Evolutionary conservation across 2,888 invertebrate species (phyloP).

Genomic region (Strigamia transsilvanica): DNA sequence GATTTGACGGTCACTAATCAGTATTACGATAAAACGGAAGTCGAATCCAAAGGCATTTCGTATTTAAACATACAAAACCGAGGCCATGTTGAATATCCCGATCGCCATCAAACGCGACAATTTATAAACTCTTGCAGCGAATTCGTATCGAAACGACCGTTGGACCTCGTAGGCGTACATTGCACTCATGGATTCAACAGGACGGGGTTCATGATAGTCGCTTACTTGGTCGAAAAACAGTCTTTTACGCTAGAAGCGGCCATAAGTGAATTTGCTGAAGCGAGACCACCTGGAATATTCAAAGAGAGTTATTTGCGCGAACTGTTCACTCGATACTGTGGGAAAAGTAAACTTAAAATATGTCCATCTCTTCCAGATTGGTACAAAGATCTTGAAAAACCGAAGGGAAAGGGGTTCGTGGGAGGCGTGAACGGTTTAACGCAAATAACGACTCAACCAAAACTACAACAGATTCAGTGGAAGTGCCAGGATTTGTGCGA

Average conservation of each 20-base stretch:
- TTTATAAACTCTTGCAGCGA: slow-evolving; percentile 83
- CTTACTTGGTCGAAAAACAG: slow-evolving; percentile 85
- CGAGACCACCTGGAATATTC: slow-evolving; percentile 94
- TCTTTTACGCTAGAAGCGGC: slow-evolving; percentile 86
- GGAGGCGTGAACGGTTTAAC: too few relatives aligned
- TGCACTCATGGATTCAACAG: slow-evolving; percentile 99
- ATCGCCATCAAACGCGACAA: slow-evolving; percentile 79
- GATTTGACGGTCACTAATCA: neutral
- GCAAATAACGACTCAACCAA: too few relatives aligned
- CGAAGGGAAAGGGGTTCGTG: too few relatives aligned
- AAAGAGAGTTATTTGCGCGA: slow-evolving; percentile 94
- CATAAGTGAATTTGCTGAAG: slow-evolving; percentile 76
- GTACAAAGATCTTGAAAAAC: too few relatives aligned
- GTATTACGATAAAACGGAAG: neutral
- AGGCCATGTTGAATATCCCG: slow-evolving; percentile 89
- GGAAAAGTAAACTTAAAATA: too few relatives aligned
- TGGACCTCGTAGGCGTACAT: slow-evolving; percentile 79
- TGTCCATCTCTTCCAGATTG: too few relatives aligned
- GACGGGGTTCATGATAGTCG: slow-evolving; percentile 92
- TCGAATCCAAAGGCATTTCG: neutral
- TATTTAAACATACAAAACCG: neutral
- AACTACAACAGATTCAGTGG: too few relatives aligned
- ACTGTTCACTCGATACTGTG: slow-evolving; percentile 80
- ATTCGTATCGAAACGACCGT: slow-evolving; percentile 81
- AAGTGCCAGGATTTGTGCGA: too few relatives aligned